A percentile compares a stretch with the other conserved stretches of the same genome.
Evolutionary conservation across 2,113 vertebrate genomes (phyloP).

Genomic region (Brevimyrus niger): DNA sequence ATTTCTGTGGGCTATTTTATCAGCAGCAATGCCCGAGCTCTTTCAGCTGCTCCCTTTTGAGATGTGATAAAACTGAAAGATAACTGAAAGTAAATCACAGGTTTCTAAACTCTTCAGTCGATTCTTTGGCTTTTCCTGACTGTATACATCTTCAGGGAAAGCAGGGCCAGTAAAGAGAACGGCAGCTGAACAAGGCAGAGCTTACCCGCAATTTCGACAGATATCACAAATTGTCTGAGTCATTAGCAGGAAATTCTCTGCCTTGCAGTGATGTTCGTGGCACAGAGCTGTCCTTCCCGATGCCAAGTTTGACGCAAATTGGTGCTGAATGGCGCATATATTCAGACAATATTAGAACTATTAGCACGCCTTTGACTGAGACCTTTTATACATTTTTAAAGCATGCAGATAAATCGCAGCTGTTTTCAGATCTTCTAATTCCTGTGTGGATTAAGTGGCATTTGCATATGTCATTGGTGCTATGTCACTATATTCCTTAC

Average conservation of each 20-base stretch:
- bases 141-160: background rate
- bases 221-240: background rate
- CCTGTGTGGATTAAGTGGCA: background rate
- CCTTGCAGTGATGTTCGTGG: background rate
- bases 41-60: background rate
- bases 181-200: background rate
- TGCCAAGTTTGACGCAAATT: background rate
- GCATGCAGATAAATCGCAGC: background rate
- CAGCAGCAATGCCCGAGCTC: background rate
- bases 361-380: background rate
- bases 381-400: background rate
- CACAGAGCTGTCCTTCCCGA: background rate
- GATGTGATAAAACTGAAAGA: background rate
- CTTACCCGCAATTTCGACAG: background rate
- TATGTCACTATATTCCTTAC: background rate
- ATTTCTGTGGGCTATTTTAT: background rate
- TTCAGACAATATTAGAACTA: background rate
- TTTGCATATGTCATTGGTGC: background rate
- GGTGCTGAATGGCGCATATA: background rate
- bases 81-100: background rate
- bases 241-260: background rate
- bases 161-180: background rate
- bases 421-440: background rate
- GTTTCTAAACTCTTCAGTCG: background rate
- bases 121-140: background rate